Evolutionary conservation across 1,140 invertebrate genomes (phyloP), one percentile per base, ranked within the genome.

Genomic region (Amphibalanus amphitrite): DNA sequence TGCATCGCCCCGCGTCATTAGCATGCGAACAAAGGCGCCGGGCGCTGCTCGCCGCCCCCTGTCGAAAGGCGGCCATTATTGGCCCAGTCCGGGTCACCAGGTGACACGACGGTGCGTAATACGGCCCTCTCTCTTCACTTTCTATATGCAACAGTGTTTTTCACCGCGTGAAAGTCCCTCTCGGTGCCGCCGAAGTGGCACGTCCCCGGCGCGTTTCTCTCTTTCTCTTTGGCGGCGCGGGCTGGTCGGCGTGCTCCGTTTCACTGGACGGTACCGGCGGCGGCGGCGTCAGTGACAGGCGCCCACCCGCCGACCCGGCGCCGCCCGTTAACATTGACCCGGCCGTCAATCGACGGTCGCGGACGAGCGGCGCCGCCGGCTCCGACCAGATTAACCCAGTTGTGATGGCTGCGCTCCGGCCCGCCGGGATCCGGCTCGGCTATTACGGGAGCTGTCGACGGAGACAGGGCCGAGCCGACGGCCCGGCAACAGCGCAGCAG

Each of bases 141-240:
- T 59, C 47, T 59, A 59, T 59, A 59, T 59, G 47, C 47, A 59
- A 59, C 47, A 59, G 47, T 59, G 47, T 59, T 59, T 59, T 59
- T 59, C 47, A 59, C 47, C 20, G 47, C 47, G 47, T 59, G 47
- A 59, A 59, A 59, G 47, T 59, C 47, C 47, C 47, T 59, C 47
- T 59, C 4, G 4, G 47, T 20, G 6, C 10, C 47, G 20, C 13
- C 1, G 20, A 59, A 59, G 47, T 59, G 47, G 47, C 47, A 59
- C 47, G 47, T 23, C 47, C 13, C 6, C 10, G 47, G 23, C 20
- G 47, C 47, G 47, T 59, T 59, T 59, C 47, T 59, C 47, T 59
- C 47, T 59, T 59, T 59, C 47, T 59, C 47, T 59, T 59, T 23
- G 47, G 13, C 47, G 13, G 47, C 47, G 20, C 6, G 13, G 13